Percentiles rank a stretch among this genome's conserved stretches.
Evolutionary conservation across 2,797 vertebrate genomes (phyloP).

Genomic region (Anguilla obscura): DNA sequence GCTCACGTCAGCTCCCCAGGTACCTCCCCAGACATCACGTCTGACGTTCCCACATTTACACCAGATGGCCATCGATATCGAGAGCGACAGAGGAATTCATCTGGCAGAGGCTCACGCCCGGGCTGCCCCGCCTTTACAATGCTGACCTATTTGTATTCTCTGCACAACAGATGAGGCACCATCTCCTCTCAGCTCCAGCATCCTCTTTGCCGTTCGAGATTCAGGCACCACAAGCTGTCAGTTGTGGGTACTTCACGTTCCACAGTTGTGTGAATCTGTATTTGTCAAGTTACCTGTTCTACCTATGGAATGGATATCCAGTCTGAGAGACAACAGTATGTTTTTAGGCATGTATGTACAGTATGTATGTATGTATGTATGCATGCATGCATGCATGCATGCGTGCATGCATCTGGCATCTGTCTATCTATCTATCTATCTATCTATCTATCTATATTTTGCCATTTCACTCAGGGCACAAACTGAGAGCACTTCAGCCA

Average conservation of each 20-base stretch:
- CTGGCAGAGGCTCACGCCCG: constrained; percentile 71
- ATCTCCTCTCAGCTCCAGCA: constrained; percentile 46
- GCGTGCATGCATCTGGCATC: too few species aligned
- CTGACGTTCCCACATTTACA: constrained; percentile 74
- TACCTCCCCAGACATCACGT: constrained; percentile 40
- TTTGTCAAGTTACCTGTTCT: background rate
- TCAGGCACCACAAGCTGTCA: constrained; percentile 49
- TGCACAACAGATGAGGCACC: constrained; percentile 80
- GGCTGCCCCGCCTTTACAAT: constrained; percentile 65
- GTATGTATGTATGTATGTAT: background rate
- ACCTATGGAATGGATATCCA: background rate
- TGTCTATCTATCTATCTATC: background rate
- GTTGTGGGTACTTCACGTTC: background rate
- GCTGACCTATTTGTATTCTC: constrained; percentile 85
- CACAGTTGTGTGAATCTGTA: background rate
- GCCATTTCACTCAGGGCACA: background rate
- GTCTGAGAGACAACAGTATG: background rate
- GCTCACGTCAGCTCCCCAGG: constrained; percentile 31
- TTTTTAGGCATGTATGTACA: background rate
- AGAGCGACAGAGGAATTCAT: constrained; percentile 78
- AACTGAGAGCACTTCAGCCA: background rate
- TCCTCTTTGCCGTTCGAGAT: constrained; percentile 66
- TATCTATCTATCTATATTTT: background rate
- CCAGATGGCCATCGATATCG: constrained; percentile 80
- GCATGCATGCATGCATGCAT: background rate